A percentile compares a stretch with the other conserved stretches of the same genome.
Conservation (phyloP, 2,888 invertebrate species). For the Serripes groenlandicus region DNA sequence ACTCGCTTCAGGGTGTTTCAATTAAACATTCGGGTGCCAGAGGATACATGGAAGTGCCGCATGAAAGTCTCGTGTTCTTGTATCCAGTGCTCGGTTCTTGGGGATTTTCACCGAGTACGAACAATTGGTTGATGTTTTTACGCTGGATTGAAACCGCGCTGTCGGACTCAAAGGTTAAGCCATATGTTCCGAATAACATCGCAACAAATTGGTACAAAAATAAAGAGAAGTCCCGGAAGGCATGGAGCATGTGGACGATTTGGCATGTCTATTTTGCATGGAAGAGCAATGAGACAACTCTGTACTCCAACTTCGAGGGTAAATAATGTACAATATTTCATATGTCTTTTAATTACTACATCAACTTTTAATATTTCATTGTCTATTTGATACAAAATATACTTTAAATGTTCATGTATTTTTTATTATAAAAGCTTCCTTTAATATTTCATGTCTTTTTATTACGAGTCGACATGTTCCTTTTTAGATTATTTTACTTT, state of each 20-base stretch:
- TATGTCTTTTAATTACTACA: too few relatives aligned
- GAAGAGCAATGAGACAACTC: constrained; percentile 67
- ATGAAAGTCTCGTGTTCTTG: constrained; percentile 61
- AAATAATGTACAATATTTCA: too few relatives aligned
- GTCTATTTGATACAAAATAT: too few relatives aligned
- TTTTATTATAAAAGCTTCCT: too few relatives aligned
- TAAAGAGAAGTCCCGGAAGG: constrained; percentile 55
- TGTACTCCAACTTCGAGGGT: constrained; percentile 71
- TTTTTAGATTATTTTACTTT: too few relatives aligned
- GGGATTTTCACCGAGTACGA: constrained; percentile 75
- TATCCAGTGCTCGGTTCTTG: constrained; percentile 78
- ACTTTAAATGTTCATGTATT: too few relatives aligned
- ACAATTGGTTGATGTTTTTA: constrained; percentile 70
- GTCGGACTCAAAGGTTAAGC: constrained; percentile 65
- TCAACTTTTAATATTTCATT: too few relatives aligned
- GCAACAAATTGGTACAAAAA: constrained; percentile 75
- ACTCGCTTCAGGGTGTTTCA: constrained; percentile 70
- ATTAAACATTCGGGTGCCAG: constrained; percentile 65
- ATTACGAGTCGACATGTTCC: too few relatives aligned
- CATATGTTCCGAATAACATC: constrained; percentile 74
- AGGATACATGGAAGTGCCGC: constrained; percentile 52
- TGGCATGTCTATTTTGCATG: constrained; percentile 80
- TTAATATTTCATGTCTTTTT: too few relatives aligned
- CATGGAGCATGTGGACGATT: constrained; percentile 80
- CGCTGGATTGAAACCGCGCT: constrained; percentile 69